A percentile compares a stretch with the other conserved stretches of the same genome.
phyloP scores from a whole-genome alignment of 2,113 vertebrate genomes.

The Cheilinus undulatus region DNA sequence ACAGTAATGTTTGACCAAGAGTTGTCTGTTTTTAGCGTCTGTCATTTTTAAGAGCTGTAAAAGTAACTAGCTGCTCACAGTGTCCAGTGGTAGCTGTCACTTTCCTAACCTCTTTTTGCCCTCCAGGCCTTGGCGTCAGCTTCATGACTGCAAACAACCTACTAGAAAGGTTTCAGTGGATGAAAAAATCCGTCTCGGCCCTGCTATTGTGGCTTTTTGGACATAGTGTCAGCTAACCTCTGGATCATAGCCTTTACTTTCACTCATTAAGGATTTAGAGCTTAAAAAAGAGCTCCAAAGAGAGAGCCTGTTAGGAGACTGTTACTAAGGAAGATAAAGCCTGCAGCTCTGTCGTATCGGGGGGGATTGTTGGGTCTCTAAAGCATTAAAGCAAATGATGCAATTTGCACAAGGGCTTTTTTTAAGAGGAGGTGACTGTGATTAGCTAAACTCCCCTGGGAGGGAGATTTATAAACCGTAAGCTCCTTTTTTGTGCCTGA shows the following conservation, averaged over 20 bases:
- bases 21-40: too few relatives aligned
- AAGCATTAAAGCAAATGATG: conserved; percentile 52
- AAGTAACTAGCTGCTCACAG: too few relatives aligned
- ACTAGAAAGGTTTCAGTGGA: too few relatives aligned
- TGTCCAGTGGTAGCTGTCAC: too few relatives aligned
- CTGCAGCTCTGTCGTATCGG: not conserved
- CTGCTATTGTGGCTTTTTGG: too few relatives aligned
- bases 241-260: conserved; percentile 27
- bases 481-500: conserved; percentile 34
- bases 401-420: conserved; percentile 45
- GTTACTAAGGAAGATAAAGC: conserved; percentile 11
- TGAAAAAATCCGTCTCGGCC: too few relatives aligned
- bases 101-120: too few relatives aligned
- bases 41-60: too few relatives aligned
- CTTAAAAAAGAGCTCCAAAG: conserved; percentile 38
- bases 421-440: conserved; percentile 45
- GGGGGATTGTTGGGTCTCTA: conserved; percentile 29
- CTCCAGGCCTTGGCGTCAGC: too few relatives aligned
- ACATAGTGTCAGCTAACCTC: too few relatives aligned
- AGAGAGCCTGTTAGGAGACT: not conserved
- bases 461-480: conserved; percentile 42
- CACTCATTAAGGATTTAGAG: conserved; percentile 3
- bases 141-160: too few relatives aligned
- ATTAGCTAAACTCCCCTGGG: conserved; percentile 46
- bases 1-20: too few relatives aligned